Evolutionary conservation across 2,113 vertebrate genomes (phyloP).

Genomic region (Paramormyrops kingsleyae): DNA sequence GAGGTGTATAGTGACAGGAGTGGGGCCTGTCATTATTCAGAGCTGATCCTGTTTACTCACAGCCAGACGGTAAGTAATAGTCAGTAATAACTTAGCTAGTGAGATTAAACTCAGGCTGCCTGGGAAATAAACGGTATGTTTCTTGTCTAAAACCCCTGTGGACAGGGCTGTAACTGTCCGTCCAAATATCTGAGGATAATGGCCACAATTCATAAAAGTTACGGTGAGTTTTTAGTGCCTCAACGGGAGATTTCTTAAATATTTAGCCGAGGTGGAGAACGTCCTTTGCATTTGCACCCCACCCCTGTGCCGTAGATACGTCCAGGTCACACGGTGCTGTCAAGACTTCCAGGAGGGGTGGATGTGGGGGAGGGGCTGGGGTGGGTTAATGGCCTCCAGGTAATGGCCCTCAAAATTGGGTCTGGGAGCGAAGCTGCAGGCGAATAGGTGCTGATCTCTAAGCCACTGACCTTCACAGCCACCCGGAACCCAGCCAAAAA

Average conservation of each 20-base stretch:
- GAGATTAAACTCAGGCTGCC: background rate
- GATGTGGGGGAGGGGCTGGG: background rate
- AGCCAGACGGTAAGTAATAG: background rate
- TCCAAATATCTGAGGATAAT: background rate
- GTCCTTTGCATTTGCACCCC: background rate
- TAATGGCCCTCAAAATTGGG: conserved; percentile 53
- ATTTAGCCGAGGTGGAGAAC: background rate
- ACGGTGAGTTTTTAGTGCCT: background rate
- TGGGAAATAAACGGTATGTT: background rate
- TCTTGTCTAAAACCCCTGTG: background rate
- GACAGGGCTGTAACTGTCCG: background rate
- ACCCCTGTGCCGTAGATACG: background rate
- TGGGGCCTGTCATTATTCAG: background rate
- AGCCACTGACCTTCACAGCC: conserved; percentile 54
- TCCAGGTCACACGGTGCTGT: background rate
- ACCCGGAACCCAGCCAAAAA: conserved; percentile 29
- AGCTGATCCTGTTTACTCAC: conserved; percentile 7
- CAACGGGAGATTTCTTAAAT: background rate
- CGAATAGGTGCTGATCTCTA: background rate
- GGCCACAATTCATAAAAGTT: background rate
- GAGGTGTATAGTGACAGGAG: background rate
- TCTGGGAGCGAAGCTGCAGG: background rate
- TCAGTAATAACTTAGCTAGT: background rate
- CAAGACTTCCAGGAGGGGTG: background rate
- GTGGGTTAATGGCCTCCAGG: conserved; percentile 48